Conservation (phyloP, 92 coral and sea anemone genomes). For the Umimayanthus chanpuru region DNA sequence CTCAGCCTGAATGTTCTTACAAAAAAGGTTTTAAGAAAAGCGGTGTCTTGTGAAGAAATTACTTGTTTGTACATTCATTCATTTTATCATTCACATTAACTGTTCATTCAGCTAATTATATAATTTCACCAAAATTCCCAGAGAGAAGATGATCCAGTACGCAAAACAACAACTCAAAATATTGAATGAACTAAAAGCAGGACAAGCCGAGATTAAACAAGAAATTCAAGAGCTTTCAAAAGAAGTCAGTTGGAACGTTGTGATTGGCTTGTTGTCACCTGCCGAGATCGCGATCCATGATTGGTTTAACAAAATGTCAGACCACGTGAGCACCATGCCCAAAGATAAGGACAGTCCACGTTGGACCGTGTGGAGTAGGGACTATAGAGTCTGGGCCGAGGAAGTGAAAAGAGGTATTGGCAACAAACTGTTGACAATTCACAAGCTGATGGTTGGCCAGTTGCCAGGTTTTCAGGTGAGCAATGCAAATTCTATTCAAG, state of each 20-base stretch:
- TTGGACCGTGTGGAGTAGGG: conserved; percentile 18
- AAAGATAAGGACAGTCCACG: conserved; percentile 5
- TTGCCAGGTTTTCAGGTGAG: conserved; percentile 7
- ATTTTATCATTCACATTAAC: no score
- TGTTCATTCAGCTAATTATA: background rate
- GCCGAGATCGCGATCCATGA: conserved; percentile 22
- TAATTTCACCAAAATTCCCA: background rate
- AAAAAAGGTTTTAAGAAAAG: no score
- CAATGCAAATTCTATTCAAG: background rate
- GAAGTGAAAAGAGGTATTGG: conserved; percentile 22
- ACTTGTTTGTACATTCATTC: no score
- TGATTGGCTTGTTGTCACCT: background rate
- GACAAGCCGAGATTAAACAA: conserved; percentile 5
- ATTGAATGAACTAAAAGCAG: background rate
- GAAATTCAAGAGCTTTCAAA: background rate
- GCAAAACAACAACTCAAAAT: background rate
- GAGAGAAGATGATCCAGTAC: conserved; percentile 17
- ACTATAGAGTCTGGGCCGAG: conserved; percentile 5
- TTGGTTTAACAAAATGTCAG: conserved; percentile 27
- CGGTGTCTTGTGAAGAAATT: no score
- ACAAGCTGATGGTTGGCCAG: conserved; percentile 31
- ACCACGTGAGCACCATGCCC: conserved; percentile 31
- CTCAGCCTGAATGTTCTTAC: no score
- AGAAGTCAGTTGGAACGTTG: conserved; percentile 16
- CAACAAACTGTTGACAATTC: background rate